Evolutionary conservation across 2,113 vertebrate species (phyloP), one percentile per base, ranked within the genome.

Genomic region (Gorsachius goisagi): DNA sequence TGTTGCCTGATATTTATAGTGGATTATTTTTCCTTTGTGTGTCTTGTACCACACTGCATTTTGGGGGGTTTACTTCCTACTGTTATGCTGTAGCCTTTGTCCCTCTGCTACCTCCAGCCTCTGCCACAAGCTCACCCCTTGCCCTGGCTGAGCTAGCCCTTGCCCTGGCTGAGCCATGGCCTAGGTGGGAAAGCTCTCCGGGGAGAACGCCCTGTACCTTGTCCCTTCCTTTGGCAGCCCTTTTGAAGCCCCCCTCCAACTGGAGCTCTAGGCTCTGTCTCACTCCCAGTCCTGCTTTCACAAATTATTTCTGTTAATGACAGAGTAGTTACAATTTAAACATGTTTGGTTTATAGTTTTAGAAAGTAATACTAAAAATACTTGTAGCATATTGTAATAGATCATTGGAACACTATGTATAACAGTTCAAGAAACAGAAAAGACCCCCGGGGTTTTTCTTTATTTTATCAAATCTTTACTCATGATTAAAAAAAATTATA

Each of bases 151-250:
- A 79, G 21, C 52, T 6, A n/a, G n/a, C 19, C 37, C 6, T 1
- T 37, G 45, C 28, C 18, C 44, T 55, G 69, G 9, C 23, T 35
- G 28, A 79, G 21, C 52, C 5, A 1, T 17, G 64, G 11, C 45
- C 6, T 1, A 2, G 24, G 1, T 18, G 37, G 32, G 15, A 28
- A 30, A 39, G 32, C 21, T 78, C 23, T 13, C 1, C 2, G 32
- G 32, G 27, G 6, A 64, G 56, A 39, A 22, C 1, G 9, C 11
- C 18, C 33, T 39, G 11, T 2, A 3, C 28, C 13, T 60, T 59
- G 12, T 3, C 23, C 17, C 33, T 91, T 79, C 44, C 35, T 83
- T 58, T 64, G 22, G 53, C 67, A 66, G 35, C 39, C 11, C 22
- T 80, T 58, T 60, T 15, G 53, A 58, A 74, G 35, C 32, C 10